Evolutionary conservation across 2,113 vertebrate genomes (phyloP), one percentile per base, ranked within the genome.

Genomic region (Emydura subglobosa): DNA sequence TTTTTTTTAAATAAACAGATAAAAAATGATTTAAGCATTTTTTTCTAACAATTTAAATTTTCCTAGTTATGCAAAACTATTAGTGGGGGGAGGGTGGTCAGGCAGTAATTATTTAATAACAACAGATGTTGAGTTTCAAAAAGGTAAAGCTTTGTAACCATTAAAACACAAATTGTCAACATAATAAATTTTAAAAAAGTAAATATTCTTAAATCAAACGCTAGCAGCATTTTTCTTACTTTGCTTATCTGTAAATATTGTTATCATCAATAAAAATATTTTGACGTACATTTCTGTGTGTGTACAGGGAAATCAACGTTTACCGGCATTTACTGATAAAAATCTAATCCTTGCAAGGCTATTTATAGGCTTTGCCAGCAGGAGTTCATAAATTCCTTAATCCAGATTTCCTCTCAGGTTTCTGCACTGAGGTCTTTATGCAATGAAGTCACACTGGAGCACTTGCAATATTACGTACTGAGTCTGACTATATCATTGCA

Each of bases 301-400:
- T 68, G 61, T 21, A 68, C 61, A 9, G 34, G 61, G 61, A 68
- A 68, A 68, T 68, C 17, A 68, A 16, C 9, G 16, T 68, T 65
- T 65, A 19, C 61, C 31, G 16, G 61, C 31, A 29, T 65, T 68
- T 68, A n/a, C 61, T n/a, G 61, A 68, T 68, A 68, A 68, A 68
- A 68, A 68, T n/a, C 31, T 68, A 68, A 68, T n/a, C 61, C 61
- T n/a, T 68, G 16, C 61, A 68, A 68, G 17, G 14, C 34, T n/a
- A 19, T 68, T 68, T 68, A 68, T 68, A 68, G 61, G 61, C 61
- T 68, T 68, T 68, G 34, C 61, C 14, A 68, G 61, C 61, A 68
- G 34, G n/a, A 90, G 8, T 74, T 94, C 83, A 95, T 6, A 61
- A 90, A 76, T 83, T 88, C n/a, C 51, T 91, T n/a, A 55, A 61